Conservation (phyloP, 2,113 vertebrate species). For the Hippocampus mohnikei region DNA sequence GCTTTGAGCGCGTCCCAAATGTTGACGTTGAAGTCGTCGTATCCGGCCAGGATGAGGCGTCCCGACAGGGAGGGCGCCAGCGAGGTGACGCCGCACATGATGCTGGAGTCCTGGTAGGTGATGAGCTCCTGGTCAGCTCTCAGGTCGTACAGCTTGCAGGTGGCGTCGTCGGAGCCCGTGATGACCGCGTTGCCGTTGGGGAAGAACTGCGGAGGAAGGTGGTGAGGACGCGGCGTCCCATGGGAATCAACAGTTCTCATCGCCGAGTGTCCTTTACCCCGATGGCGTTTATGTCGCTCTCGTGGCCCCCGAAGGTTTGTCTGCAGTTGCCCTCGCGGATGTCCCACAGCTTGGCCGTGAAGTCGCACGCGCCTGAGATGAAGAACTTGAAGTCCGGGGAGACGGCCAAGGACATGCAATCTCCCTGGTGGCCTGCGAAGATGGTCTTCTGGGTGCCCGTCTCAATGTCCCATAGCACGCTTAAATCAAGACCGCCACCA, state of each 20-base stretch:
- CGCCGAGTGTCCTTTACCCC: constrained; percentile 69
- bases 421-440: constrained; percentile 89
- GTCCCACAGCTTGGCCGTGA: constrained; percentile 95
- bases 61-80: constrained; percentile 89
- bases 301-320: constrained; percentile 91
- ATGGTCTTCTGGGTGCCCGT: constrained; percentile 90
- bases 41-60: constrained; percentile 87
- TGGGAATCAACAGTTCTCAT: background rate
- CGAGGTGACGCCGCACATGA: constrained; percentile 94
- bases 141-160: constrained; percentile 90
- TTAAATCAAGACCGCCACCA: constrained; percentile 31
- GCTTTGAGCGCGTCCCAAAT: constrained; percentile 89
- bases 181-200: constrained; percentile 91
- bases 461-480: constrained; percentile 95
- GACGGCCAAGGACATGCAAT: constrained; percentile 93
- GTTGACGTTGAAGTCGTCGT: constrained; percentile 97
- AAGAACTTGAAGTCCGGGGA: constrained; percentile 93
- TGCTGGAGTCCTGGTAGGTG: constrained; percentile 85
- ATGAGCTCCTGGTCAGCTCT: constrained; percentile 95
- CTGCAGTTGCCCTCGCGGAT: constrained; percentile 87
- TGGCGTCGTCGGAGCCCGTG: constrained; percentile 90
- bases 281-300: constrained; percentile 96
- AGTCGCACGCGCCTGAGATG: constrained; percentile 93
- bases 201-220: constrained; percentile 80
- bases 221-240: background rate